These are phyloP conservation scores for Microtus oregoni DNA, from an alignment of 2,113 vertebrate genomes.

Conservation along the genomic window DNA sequence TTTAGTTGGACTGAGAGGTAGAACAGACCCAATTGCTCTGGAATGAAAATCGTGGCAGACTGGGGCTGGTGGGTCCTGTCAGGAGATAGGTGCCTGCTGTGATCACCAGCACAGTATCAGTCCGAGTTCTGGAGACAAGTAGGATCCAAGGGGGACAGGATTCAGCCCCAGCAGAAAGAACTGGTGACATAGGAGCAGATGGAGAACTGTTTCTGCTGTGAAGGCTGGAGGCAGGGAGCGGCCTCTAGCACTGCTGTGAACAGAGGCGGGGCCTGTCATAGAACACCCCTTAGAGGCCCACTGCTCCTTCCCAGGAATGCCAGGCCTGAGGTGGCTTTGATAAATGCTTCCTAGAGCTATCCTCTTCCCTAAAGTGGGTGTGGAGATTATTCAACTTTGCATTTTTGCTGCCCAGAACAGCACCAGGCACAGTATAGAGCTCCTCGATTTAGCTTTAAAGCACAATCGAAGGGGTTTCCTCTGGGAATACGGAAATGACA, in stretches of 20 bases:
- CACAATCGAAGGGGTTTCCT: not conserved
- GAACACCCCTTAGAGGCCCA: fast-evolving
- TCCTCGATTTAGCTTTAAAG: not conserved
- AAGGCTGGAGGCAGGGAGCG: not conserved
- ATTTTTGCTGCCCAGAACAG: not conserved
- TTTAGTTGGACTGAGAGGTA: not conserved
- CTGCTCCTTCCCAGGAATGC: not conserved
- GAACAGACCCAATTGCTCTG: not conserved
- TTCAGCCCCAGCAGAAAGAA: not conserved
- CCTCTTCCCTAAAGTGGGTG: not conserved
- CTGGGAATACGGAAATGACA: not conserved
- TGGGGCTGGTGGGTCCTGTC: not conserved
- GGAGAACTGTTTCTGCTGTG: not conserved
- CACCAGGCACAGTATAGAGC: not conserved
- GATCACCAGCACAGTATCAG: no score
- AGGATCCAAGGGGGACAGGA: not conserved
- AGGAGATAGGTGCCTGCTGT: not conserved
- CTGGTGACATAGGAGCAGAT: not conserved
- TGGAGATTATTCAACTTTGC: not conserved
- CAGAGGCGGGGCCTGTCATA: not conserved
- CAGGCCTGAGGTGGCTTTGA: not conserved
- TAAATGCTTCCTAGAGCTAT: not conserved
- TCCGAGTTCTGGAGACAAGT: not conserved
- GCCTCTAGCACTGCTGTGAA: no score
- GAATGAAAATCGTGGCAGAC: no score